Base-by-base conservation (phyloP, 2,797 vertebrate species). In the Podarcis lilfordi region DNA sequence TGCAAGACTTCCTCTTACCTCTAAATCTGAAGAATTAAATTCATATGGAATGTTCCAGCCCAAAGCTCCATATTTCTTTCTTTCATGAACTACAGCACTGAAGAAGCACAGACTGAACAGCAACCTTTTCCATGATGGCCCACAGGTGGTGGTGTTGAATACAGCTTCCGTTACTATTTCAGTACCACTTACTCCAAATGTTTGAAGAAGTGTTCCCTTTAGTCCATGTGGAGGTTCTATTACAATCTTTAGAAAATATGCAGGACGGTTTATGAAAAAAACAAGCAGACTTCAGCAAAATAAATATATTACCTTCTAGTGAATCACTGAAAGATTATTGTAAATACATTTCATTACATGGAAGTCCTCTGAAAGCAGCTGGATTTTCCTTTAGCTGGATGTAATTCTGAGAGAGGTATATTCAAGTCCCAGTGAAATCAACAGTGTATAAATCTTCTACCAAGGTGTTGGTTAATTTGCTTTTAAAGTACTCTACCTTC, bases 31-130 rank as follows among this genome's bases (percentile, higher is more conserved):
- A 80, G 94, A 89, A 23, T 75, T 94, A 83, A 97, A 97, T 55
- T 93, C 87, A 10, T 96, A 96, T 5, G 93, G 90, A 55, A 96
- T 80, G 59, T 96, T 97, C 96, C 97, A 97, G 75, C 96, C 96
- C 78, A 96, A 88, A 9, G 93, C 88, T 7, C 95, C 95, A 1
- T 96, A 97, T 50, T 89, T 94, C 80, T 90, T 96, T 74, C 96
- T 95, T 71, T 97, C 96, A 35, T 95, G 96, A 80, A 96, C 74
- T 32, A 96, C 90, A 50, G 96, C 95, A 19, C 96, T 94, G 82
- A 97, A 96, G 59, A 96, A 92, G 74, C 96, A 96, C 0, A 97
- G 85, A 79, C 92, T 94, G 88, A 97, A 97, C 2, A 97, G 32
- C 32, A 96, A 82, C 55, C 86, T 96, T 89, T 96, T 96, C 96